These are phyloP conservation scores for Leptoteleia sp. DNA, from an alignment of 1,140 invertebrate species.

Conservation along the genomic window DNA sequence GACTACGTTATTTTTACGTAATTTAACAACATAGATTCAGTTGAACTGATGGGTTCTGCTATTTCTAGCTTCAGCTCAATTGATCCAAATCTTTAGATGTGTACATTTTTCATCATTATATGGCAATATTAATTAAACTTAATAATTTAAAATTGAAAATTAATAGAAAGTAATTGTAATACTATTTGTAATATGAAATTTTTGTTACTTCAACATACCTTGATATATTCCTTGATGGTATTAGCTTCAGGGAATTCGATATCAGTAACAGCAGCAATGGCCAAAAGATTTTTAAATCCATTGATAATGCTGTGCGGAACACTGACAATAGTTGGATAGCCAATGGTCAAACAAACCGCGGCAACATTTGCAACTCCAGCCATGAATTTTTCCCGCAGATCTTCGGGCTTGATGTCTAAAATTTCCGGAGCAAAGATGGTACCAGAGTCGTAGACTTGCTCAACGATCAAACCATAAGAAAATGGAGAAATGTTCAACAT, in stretches of 20 bases:
- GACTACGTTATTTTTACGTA: slow-evolving; percentile 65
- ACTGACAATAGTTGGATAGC: slow-evolving; percentile 97
- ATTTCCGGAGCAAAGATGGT: slow-evolving; percentile 98
- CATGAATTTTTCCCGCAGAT: slow-evolving; percentile 94
- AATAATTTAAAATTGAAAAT: too few relatives aligned
- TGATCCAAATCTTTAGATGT: slow-evolving; percentile 44
- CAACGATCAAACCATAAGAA: slow-evolving; percentile 97
- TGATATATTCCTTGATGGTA: slow-evolving; percentile 95
- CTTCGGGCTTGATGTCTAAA: slow-evolving; percentile 98
- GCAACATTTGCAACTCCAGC: slow-evolving; percentile 96
- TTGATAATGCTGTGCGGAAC: slow-evolving; percentile 98
- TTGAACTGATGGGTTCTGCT: slow-evolving; percentile 79
- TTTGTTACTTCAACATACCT: too few relatives aligned
- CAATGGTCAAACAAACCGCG: slow-evolving; percentile 94
- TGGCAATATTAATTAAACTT: too few relatives aligned
- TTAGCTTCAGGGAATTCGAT: slow-evolving; percentile 96
- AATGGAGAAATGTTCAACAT: slow-evolving; percentile 99
- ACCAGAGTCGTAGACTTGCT: slow-evolving; percentile 98
- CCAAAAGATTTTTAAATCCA: slow-evolving; percentile 98
- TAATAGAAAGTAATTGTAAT: too few relatives aligned
- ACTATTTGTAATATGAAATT: too few relatives aligned
- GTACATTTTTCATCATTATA: too few relatives aligned
- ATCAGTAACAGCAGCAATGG: slow-evolving; percentile 97
- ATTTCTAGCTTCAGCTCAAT: slow-evolving; percentile 79
- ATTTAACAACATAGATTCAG: slow-evolving; percentile 63